Percentiles rank a stretch among this genome's conserved stretches.
phyloP scores from a whole-genome alignment of 2,797 vertebrate species.

The Ctenopoma kingsleyae region DNA sequence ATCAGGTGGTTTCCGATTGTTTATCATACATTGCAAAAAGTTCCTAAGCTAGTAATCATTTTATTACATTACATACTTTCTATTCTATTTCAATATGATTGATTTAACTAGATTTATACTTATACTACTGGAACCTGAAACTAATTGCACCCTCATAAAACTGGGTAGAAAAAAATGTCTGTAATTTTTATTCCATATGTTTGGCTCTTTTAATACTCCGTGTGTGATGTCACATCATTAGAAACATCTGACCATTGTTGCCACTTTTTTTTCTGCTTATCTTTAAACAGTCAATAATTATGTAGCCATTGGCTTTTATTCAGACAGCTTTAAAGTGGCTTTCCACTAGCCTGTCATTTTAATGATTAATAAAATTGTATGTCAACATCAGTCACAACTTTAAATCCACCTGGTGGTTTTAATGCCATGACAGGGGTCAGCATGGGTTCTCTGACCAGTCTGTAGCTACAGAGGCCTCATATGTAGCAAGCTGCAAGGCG shows the following conservation, averaged over 20 bases:
- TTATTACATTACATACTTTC: constrained; percentile 59
- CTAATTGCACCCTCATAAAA: constrained; percentile 25
- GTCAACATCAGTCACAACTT: too few species aligned
- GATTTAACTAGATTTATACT: constrained; percentile 36
- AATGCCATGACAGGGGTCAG: too few species aligned
- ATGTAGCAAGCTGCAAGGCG: too few species aligned
- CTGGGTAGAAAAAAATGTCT: neutral
- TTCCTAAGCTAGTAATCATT: constrained; percentile 32
- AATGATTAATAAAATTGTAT: neutral
- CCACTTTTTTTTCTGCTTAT: too few species aligned
- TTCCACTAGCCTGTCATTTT: neutral
- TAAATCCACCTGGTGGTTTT: too few species aligned
- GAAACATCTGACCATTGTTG: constrained; percentile 24
- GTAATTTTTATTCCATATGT: constrained; percentile 9
- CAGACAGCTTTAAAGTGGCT: neutral
- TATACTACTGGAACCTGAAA: constrained; percentile 21
- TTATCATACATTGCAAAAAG: constrained; percentile 32
- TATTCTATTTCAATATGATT: constrained; percentile 64
- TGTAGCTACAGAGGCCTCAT: too few species aligned
- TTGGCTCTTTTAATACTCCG: constrained; percentile 7
- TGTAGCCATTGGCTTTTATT: neutral
- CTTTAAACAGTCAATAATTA: neutral
- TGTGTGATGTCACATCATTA: constrained; percentile 9
- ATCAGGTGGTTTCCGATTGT: constrained; percentile 39
- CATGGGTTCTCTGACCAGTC: too few species aligned